These are phyloP conservation scores for Eurois occulta DNA, from an alignment of 2,888 invertebrate genomes.

Conservation along the genomic window DNA sequence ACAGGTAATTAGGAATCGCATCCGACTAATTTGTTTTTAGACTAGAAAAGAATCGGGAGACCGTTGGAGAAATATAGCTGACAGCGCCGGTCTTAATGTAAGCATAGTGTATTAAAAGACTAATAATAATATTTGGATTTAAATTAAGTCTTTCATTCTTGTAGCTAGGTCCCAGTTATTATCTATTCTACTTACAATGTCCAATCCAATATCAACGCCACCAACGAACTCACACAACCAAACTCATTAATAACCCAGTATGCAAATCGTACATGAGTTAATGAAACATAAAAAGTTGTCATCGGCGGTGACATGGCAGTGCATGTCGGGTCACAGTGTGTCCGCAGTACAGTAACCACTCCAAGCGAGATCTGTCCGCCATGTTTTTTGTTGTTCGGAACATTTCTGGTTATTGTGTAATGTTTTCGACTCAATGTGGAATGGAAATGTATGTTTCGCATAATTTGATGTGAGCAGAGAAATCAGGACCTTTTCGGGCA, in stretches of 20 bases:
- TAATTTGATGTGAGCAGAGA: neutral
- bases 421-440: neutral
- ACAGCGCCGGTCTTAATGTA: neutral
- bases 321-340: conserved; percentile 37
- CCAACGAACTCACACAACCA: neutral
- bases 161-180: neutral
- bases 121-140: neutral
- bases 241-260: conserved; percentile 42
- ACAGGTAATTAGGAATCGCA: neutral
- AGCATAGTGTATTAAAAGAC: neutral
- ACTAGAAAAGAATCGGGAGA: no score
- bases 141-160: neutral
- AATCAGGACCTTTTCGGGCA: neutral
- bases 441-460: neutral
- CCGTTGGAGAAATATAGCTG: neutral
- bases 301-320: conserved; percentile 41
- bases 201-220: neutral
- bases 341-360: conserved; percentile 47
- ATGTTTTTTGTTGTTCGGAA: conserved; percentile 31
- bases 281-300: conserved; percentile 61
- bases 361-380: conserved; percentile 37
- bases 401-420: conserved; percentile 19
- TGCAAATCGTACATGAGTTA: conserved; percentile 40
- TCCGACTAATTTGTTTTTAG: no score
- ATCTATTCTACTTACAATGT: neutral